Evolutionary conservation across 2,888 invertebrate genomes (phyloP).

Genomic region (Apoderus coryli): DNA sequence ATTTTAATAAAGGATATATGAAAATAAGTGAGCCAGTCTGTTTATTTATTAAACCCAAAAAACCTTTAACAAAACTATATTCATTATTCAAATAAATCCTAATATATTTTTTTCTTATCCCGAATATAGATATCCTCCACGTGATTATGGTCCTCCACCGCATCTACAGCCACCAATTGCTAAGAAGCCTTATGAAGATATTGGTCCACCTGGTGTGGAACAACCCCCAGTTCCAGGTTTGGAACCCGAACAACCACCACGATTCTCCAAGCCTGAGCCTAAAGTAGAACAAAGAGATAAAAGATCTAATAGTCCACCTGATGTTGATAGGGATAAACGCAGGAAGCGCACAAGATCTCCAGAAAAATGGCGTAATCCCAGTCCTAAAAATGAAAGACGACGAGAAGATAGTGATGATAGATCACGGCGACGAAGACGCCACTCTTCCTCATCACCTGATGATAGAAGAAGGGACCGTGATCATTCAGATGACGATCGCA

Average conservation of each 20-base stretch:
- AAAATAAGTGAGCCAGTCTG: too few relatives aligned
- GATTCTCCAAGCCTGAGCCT: constrained; percentile 16
- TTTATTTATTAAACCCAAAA: too few relatives aligned
- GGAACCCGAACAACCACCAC: constrained; percentile 36
- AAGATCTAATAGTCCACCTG: constrained; percentile 13
- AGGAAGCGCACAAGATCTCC: constrained; percentile 17
- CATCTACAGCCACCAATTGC: constrained; percentile 20
- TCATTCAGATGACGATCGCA: constrained; percentile 29
- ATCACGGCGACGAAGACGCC: constrained; percentile 26
- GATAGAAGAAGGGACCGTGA: constrained; percentile 24
- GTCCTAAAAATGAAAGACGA: constrained; percentile 31
- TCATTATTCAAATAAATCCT: too few relatives aligned
- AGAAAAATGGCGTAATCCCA: constrained; percentile 22
- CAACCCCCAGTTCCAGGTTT: constrained; percentile 48
- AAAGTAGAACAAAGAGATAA: constrained; percentile 12
- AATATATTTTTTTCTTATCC: too few relatives aligned
- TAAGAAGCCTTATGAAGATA: constrained; percentile 18
- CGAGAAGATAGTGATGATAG: constrained; percentile 28
- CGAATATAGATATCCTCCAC: constrained; percentile 16
- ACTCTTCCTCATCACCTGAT: constrained; percentile 22
- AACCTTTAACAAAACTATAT: too few relatives aligned
- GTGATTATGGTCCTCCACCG: constrained; percentile 19
- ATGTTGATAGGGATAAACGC: constrained; percentile 13
- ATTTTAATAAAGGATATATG: too few relatives aligned
- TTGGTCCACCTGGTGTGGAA: constrained; percentile 30